These are phyloP conservation scores for Panthera leo DNA, from an alignment of 2,113 vertebrate genomes.

Conservation along the genomic window DNA sequence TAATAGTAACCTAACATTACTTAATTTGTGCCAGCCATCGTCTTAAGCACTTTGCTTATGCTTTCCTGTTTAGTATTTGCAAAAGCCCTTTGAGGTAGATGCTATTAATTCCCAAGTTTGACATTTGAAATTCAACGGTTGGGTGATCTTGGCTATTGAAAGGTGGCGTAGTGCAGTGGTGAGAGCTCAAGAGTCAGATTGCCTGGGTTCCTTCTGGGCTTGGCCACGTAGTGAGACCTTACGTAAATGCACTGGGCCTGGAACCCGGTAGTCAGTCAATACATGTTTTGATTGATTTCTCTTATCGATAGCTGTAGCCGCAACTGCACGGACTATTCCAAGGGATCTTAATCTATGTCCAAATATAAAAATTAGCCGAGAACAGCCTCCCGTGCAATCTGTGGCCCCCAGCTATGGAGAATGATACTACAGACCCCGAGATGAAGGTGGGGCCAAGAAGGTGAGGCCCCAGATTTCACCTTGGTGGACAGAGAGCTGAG, in stretches of 20 bases:
- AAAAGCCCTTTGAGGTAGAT: background rate
- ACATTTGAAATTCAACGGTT: background rate
- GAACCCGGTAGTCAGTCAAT: background rate
- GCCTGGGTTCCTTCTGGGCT: background rate
- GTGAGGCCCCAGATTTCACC: background rate
- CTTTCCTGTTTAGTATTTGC: background rate
- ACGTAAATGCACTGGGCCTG: background rate
- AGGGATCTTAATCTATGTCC: background rate
- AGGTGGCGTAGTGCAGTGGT: background rate
- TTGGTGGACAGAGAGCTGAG: background rate
- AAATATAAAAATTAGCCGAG: background rate
- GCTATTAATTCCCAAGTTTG: slow-evolving; percentile 2
- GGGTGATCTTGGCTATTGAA: background rate
- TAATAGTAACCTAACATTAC: background rate
- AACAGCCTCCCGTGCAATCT: background rate
- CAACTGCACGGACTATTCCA: background rate
- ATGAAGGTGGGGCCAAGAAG: background rate
- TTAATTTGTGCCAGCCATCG: background rate
- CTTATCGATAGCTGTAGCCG: background rate
- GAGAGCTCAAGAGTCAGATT: background rate
- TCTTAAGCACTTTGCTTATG: background rate
- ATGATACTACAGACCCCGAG: background rate
- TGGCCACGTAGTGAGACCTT: background rate
- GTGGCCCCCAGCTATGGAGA: background rate
- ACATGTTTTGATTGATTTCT: background rate